These are phyloP conservation scores for Coenonympha glycerion DNA, from an alignment of 2,888 invertebrate species.

Conservation along the genomic window DNA sequence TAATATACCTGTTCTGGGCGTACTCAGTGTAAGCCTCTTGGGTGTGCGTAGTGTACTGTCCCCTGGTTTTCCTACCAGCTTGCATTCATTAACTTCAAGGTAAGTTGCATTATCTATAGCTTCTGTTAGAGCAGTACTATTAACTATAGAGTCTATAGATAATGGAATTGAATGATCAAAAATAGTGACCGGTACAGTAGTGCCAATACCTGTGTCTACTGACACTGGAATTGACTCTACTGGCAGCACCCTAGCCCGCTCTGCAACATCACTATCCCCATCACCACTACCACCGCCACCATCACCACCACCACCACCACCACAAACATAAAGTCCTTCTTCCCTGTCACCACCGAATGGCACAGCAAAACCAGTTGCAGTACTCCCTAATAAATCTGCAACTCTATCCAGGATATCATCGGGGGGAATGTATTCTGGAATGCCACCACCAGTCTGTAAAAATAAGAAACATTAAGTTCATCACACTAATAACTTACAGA, in stretches of 20 bases:
- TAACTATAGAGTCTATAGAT: neutral
- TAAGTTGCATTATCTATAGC: neutral
- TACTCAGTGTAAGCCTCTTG: neutral
- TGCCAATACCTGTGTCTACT: too few species aligned
- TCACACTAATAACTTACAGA: neutral
- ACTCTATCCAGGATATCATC: conserved; percentile 19
- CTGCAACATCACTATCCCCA: neutral
- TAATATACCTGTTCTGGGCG: neutral
- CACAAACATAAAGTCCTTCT: neutral
- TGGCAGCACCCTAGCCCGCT: neutral
- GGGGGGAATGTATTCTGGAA: conserved; percentile 14
- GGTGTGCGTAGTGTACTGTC: neutral
- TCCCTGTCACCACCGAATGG: conserved; percentile 11
- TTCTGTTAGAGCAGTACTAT: too few species aligned
- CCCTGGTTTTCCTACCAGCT: neutral
- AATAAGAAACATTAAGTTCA: neutral
- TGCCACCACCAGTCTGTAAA: conserved; percentile 18
- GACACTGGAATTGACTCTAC: neutral
- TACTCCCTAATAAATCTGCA: conserved; percentile 7
- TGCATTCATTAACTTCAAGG: neutral
- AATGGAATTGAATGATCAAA: neutral
- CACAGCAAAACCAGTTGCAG: conserved; percentile 7
- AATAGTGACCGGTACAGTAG: too few species aligned
- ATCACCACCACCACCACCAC: neutral
- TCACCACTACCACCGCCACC: neutral